Evolutionary conservation across 2,797 vertebrate species (phyloP).

Genomic region (Hybognathus amarus): DNA sequence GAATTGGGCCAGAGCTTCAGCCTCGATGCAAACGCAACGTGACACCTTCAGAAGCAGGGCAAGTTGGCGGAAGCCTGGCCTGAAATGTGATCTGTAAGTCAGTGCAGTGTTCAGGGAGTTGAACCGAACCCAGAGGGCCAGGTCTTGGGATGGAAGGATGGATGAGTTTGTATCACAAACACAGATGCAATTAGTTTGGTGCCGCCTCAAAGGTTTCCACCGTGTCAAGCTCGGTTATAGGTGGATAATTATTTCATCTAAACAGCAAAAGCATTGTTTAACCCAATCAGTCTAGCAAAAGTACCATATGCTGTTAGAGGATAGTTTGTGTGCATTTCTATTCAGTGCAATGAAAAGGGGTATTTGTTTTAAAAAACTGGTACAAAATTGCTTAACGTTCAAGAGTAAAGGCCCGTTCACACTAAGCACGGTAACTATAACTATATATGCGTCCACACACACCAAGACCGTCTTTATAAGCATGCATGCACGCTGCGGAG

Average conservation of each 20-base stretch:
- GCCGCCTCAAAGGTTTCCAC: background rate
- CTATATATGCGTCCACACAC: too few species aligned
- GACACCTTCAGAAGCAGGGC: constrained; percentile 39
- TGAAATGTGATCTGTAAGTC: constrained; percentile 48
- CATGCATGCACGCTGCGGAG: too few species aligned
- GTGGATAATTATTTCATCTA: constrained; percentile 10
- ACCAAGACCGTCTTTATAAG: too few species aligned
- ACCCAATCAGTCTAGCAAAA: background rate
- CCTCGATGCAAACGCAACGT: constrained; percentile 32
- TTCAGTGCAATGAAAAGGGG: background rate
- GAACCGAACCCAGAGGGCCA: constrained; percentile 5
- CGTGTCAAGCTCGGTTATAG: background rate
- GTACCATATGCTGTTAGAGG: background rate
- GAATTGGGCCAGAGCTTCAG: constrained; percentile 55
- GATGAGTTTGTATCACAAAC: constrained; percentile 26
- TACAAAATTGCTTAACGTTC: too few species aligned
- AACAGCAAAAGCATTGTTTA: background rate
- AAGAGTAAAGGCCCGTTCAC: background rate
- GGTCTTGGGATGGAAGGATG: constrained; percentile 6
- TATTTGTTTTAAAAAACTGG: background rate
- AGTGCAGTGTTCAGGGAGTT: constrained; percentile 40
- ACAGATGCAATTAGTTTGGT: constrained; percentile 25
- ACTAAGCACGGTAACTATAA: too few species aligned
- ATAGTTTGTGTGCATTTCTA: background rate
- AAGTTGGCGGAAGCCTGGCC: constrained; percentile 36